Base-by-base conservation (phyloP, 2,113 vertebrate species). In the Acanthisitta chloris region DNA sequence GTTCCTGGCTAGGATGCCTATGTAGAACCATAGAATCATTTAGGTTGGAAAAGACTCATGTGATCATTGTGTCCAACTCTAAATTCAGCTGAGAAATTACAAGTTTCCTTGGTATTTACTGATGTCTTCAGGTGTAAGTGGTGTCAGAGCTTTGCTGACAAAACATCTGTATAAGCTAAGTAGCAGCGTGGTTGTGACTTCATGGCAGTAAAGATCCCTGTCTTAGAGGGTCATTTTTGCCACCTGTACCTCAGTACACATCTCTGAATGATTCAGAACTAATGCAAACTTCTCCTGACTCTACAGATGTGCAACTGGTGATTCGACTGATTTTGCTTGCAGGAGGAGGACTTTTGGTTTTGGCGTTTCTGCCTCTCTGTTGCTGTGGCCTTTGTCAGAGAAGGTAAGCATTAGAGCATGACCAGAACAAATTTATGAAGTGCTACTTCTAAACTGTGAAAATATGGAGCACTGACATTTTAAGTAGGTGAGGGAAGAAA, bases 321-420 rank as follows among this genome's bases (percentile, higher is more conserved):
- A 43, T 98, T 38, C 96, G 94, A 51, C 16, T 97, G 4, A 78
- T 97, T 91, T 18, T 82, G 9, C 6, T 97, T 31, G 26, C 34
- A 1, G 38, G 70, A 29, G 40, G 81, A 86, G 89, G 51, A 65
- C 43, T 96, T 70, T 5, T 98, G 24, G 4, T 70, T 67, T 28
- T 98, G 65, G 97, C 67, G 20, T 58, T 81, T 36, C 59, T 98
- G 6, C 95, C 94, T 5, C 11, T 97, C 38, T 97, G 21, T 79
- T 98, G 94, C 86, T 95, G 33, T 70, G 43, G 28, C 20, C 0
- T 77, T 85, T 86, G 94, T 20, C 79, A 65, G 82, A 97, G 38
- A 45, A 97, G 97, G 98, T 98, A 97, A 82, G 97, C 5, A 21
- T 71, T 81, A 40, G 70, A 38, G 18, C 15, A 18, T 21, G 10